These are phyloP conservation scores for Drosophila hamatofila DNA, from an alignment of 2,888 invertebrate genomes.

Conservation along the genomic window DNA sequence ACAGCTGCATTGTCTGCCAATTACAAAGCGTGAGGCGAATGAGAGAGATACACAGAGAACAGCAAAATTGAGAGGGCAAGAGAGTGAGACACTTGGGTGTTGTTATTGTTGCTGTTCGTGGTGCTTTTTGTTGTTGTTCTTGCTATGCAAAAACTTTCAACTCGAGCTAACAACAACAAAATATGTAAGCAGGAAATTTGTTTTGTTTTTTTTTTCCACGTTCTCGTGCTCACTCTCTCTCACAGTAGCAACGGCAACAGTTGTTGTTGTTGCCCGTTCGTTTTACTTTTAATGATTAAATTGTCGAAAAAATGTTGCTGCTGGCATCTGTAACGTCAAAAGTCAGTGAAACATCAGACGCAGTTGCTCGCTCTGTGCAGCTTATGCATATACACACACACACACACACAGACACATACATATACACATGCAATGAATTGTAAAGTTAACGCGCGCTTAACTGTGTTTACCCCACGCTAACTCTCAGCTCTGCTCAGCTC, in stretches of 20 bases:
- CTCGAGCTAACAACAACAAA: constrained; percentile 19
- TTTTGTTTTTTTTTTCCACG: not conserved
- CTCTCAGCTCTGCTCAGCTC: not conserved
- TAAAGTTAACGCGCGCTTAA: constrained; percentile 64
- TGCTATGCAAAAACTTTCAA: constrained; percentile 28
- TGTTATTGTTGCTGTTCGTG: not conserved
- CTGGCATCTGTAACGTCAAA: constrained; percentile 24
- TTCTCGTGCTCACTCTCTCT: not conserved
- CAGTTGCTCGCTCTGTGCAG: constrained; percentile 13
- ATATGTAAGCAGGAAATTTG: constrained; percentile 21
- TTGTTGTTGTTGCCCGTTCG: constrained; percentile 14
- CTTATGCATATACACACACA: not conserved
- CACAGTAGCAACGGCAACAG: not conserved
- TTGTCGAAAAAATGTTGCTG: constrained; percentile 53
- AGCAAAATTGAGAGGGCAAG: not conserved
- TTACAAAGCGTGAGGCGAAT: constrained; percentile 7
- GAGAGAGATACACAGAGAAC: not conserved
- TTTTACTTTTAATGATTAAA: constrained; percentile 68
- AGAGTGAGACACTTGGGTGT: not conserved
- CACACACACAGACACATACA: not conserved
- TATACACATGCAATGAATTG: constrained; percentile 14
- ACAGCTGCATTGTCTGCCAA: constrained; percentile 65
- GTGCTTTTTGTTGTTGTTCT: constrained; percentile 4
- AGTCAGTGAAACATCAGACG: constrained; percentile 24
- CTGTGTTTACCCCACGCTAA: constrained; percentile 5